Conservation (phyloP, 2,888 invertebrate genomes). For the Thera britannica region DNA sequence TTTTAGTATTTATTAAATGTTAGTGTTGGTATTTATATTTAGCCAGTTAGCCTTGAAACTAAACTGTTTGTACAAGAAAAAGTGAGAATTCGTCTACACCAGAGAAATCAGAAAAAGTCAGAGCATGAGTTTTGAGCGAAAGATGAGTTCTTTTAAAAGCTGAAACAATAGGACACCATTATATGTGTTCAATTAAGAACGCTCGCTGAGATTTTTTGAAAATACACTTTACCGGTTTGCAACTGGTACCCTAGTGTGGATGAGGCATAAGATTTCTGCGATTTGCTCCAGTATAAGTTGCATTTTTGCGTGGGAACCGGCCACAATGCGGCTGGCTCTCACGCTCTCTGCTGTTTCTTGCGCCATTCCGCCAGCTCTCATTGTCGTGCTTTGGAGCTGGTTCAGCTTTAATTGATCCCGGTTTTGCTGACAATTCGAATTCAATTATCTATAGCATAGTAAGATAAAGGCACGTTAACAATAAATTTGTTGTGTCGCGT, state of each 20-base stretch:
- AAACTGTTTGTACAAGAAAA: conserved; percentile 44
- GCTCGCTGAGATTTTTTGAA: neutral
- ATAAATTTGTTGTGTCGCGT: neutral
- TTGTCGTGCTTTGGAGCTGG: conserved; percentile 50
- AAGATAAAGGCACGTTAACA: conserved; percentile 1
- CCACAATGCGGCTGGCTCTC: conserved; percentile 71
- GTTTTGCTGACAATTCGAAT: conserved; percentile 46
- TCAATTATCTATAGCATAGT: conserved; percentile 34
- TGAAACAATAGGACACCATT: too few relatives aligned
- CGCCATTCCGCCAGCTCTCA: conserved; percentile 65
- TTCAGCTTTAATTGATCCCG: conserved; percentile 50
- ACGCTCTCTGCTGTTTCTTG: conserved; percentile 77
- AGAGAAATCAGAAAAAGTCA: neutral
- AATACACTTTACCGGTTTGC: neutral
- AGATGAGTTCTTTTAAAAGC: neutral
- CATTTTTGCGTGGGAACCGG: conserved; percentile 71
- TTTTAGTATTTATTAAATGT: conserved; percentile 36
- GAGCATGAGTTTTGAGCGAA: neutral
- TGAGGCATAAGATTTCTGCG: conserved; percentile 36
- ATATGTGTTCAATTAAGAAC: neutral
- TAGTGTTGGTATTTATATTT: conserved; percentile 31
- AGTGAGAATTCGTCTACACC: conserved; percentile 8
- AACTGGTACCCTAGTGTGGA: conserved; percentile 16
- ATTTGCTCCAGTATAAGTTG: conserved; percentile 70
- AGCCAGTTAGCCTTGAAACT: conserved; percentile 33